Conservation (phyloP, 2,113 vertebrate genomes). For the Tachycineta bicolor region DNA sequence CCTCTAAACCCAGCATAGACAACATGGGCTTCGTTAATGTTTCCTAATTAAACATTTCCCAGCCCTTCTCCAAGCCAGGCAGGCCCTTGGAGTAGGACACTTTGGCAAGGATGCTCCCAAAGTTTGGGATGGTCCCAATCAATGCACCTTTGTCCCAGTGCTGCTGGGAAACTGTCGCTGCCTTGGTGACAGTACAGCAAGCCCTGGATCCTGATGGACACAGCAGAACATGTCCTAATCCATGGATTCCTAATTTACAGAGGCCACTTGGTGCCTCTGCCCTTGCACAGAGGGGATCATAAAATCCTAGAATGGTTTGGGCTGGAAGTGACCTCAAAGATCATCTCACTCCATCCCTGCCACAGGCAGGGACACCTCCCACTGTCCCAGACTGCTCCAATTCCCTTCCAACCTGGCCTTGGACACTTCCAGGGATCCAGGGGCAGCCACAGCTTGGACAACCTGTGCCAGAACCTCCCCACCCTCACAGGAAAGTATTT, state of each 20-base stretch:
- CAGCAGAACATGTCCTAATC: not conserved
- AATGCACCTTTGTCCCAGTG: not conserved
- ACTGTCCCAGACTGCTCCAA: accelerated
- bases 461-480: accelerated
- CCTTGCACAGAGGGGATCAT: not conserved
- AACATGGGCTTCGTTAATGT: not conserved
- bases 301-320: not conserved
- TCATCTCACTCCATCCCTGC: accelerated
- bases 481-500: accelerated
- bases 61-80: not conserved
- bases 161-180: not conserved
- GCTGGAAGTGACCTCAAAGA: not conserved
- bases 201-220: not conserved
- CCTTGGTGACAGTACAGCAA: not conserved
- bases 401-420: accelerated
- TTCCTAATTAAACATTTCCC: not conserved
- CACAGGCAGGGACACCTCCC: not conserved
- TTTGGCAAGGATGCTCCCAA: not conserved
- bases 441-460: not conserved
- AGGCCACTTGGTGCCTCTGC: not conserved
- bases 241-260: not conserved
- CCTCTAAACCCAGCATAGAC: not conserved
- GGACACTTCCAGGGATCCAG: not conserved
- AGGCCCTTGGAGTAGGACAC: not conserved
- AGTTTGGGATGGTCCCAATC: not conserved